Conservation (phyloP, 2,888 invertebrate species). For the Leptura quadrifasciata region DNA sequence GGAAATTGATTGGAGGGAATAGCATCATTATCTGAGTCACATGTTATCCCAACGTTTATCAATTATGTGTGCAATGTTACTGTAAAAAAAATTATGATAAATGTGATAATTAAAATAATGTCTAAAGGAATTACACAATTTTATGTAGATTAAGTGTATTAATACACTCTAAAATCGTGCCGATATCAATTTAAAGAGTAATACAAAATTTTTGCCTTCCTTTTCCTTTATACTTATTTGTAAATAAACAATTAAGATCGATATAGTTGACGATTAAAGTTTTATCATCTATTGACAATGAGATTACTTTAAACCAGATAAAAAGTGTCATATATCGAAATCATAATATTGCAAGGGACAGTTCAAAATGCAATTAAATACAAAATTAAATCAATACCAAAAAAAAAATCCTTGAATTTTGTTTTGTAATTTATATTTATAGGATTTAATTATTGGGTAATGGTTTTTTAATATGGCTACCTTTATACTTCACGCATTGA, state of each 20-base stretch:
- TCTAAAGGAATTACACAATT: background rate
- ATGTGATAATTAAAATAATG: background rate
- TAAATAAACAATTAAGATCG: background rate
- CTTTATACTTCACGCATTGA: too few relatives aligned
- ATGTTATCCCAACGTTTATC: background rate
- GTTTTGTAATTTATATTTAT: too few relatives aligned
- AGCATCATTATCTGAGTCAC: background rate
- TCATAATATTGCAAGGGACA: background rate
- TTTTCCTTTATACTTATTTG: background rate
- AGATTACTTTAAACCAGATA: constrained; percentile 5
- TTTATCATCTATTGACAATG: constrained; percentile 9
- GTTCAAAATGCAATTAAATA: background rate
- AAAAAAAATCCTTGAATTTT: too few relatives aligned
- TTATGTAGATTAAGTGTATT: background rate
- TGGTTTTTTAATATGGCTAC: too few relatives aligned
- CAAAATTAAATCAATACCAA: too few relatives aligned
- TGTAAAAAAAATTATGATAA: background rate
- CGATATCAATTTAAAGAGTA: too few relatives aligned
- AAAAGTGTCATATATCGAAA: background rate
- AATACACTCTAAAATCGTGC: background rate
- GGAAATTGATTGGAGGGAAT: background rate
- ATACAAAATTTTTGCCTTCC: background rate
- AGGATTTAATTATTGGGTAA: too few relatives aligned
- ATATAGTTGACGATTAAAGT: background rate
- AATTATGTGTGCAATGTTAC: background rate